Evolutionary conservation across 92 coral and sea anemone genomes (phyloP), one percentile per base, ranked within the genome.

Genomic region (Chrysogorgia sp.): DNA sequence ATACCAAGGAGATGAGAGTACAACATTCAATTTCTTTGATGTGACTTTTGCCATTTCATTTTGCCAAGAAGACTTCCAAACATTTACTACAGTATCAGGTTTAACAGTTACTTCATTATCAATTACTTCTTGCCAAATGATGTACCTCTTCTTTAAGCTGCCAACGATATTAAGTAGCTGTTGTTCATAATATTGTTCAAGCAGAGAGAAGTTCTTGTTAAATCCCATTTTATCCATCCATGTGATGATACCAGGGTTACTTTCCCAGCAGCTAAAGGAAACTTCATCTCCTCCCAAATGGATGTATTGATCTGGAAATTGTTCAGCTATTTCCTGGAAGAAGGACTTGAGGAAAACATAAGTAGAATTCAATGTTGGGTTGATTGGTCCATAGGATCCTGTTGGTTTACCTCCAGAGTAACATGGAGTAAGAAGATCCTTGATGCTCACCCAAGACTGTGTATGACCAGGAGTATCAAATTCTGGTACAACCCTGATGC

Each of bases 261-360:
- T 93, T 68, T 88, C 83, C 93, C 96, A 91, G 82, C 98, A 93
- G 28, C 72, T 78, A 79, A 75, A 81, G 0, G 83, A 76, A 5
- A 93, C 98, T 61, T 93, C 98, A 77, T 93, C 98, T 6, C 98
- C 98, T 22, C 98, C 98, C 48, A 93, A 85, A 72, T 93, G 98
- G 22, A 93, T 77, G 76, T 93, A 93, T 17, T 86, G 62, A 66
- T 93, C 96, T 8, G 93, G 92, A 60, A 84, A 93, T 30, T 85
- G 91, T 37, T 60, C 49, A 9, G 89, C 96, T 13, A 93, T 78
- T 74, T 93, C 98, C 35, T 87, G 56, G 60, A 93, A 93, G 67
- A 93, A 91, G 26, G 66, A 56, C 74, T 90, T 65, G 40, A 93
- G 77, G 87, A 93, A 93, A 34, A 74, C 80, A 77, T 81, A 93